These are phyloP conservation scores for Orchesella flavescens DNA, from an alignment of 2,888 invertebrate genomes.

Conservation along the genomic window DNA sequence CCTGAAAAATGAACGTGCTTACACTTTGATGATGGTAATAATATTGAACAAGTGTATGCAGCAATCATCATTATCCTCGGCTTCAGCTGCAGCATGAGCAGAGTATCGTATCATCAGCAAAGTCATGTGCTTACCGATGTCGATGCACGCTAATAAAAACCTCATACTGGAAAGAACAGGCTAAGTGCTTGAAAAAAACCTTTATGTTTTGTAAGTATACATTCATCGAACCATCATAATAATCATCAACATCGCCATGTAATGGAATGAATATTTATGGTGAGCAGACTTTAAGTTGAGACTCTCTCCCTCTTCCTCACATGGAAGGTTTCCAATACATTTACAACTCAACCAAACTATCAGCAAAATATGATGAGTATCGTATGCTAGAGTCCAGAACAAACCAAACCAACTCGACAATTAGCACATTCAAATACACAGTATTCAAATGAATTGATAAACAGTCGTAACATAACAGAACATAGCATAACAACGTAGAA, in stretches of 20 bases:
- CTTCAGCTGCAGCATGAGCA: background rate
- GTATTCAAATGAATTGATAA: background rate
- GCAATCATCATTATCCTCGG: constrained; percentile 10
- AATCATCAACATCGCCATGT: constrained; percentile 14
- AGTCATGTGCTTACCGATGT: constrained; percentile 9
- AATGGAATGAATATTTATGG: constrained; percentile 43
- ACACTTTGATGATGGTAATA: constrained; percentile 9
- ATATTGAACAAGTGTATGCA: constrained; percentile 5
- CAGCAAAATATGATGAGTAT: too few species aligned
- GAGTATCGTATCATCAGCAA: background rate
- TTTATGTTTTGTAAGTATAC: background rate
- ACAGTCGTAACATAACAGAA: background rate
- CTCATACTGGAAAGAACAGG: constrained; percentile 21
- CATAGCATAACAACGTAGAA: background rate
- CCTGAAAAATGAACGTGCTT: constrained; percentile 1
- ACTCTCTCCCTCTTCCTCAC: too few species aligned
- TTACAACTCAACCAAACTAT: too few species aligned
- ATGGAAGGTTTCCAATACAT: too few species aligned
- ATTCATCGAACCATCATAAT: constrained; percentile 6
- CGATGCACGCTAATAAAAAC: constrained; percentile 8
- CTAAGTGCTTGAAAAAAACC: constrained; percentile 5
- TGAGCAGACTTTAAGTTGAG: background rate
- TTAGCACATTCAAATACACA: background rate
- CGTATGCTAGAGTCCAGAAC: too few species aligned
- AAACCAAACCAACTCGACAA: background rate